A percentile compares a stretch with the other conserved stretches of the same genome.
These are phyloP conservation scores for Drosophila willistoni DNA, from an alignment of 1,140 invertebrate species.

Conservation along the genomic window DNA sequence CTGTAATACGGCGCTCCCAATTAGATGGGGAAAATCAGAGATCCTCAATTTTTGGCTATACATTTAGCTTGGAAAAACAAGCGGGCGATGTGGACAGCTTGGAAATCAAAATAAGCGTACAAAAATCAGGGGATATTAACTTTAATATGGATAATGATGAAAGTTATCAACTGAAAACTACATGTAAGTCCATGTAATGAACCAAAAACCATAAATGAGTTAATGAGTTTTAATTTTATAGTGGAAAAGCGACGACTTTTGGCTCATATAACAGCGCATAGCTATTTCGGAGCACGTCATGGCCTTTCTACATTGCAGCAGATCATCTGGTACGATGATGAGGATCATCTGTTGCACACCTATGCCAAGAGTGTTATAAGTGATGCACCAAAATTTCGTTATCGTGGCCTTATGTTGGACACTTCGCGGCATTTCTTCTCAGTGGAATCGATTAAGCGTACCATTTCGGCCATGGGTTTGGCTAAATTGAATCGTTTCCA, in stretches of 20 bases:
- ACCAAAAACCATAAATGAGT: too few species aligned
- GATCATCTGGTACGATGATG: constrained; percentile 90
- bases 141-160: constrained; percentile 89
- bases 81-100: constrained; percentile 83
- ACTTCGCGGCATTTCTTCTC: constrained; percentile 91
- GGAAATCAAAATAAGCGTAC: constrained; percentile 84
- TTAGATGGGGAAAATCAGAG: constrained; percentile 17
- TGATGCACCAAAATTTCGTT: constrained; percentile 86
- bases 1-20: constrained; percentile 16
- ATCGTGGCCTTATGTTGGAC: constrained; percentile 90
- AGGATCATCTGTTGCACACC: constrained; percentile 85
- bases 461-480: constrained; percentile 90
- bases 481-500: constrained; percentile 93
- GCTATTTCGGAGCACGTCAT: constrained; percentile 91
- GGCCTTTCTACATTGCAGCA: constrained; percentile 91
- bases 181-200: constrained; percentile 70
- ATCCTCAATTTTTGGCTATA: constrained; percentile 49
- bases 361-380: constrained; percentile 85
- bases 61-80: constrained; percentile 46
- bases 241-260: constrained; percentile 84
- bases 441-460: constrained; percentile 87
- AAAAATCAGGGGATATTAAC: constrained; percentile 84
- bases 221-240: neutral
- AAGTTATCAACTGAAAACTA: constrained; percentile 87
- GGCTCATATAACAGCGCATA: constrained; percentile 87